phyloP scores from a whole-genome alignment of 2,113 vertebrate species.

The Petaurus breviceps region DNA sequence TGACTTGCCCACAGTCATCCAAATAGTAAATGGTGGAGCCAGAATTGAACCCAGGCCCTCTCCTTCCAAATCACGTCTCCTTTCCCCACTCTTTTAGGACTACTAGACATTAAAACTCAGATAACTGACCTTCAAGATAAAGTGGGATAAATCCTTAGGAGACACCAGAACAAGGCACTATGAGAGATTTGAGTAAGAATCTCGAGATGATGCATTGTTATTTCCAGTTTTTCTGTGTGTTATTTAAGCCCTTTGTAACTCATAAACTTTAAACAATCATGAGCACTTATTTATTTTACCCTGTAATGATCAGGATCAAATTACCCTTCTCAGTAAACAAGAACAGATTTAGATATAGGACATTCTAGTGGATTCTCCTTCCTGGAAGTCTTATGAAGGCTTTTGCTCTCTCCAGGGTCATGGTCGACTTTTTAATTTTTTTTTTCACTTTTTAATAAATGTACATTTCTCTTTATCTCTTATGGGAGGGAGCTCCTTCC shows the following conservation, averaged over 20 bases:
- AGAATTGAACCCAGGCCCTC: background rate
- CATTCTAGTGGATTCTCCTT: background rate
- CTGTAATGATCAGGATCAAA: background rate
- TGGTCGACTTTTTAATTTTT: background rate
- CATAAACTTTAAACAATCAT: background rate
- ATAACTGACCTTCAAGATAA: background rate
- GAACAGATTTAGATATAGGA: background rate
- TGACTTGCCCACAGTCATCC: background rate
- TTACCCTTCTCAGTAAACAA: background rate
- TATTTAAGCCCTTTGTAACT: background rate
- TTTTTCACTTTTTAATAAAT: slow-evolving; percentile 54
- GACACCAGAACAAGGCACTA: background rate
- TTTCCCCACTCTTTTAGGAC: background rate
- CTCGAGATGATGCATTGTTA: background rate
- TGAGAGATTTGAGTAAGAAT: background rate
- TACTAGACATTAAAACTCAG: background rate
- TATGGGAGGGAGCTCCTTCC: slow-evolving; percentile 65
- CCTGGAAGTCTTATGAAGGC: background rate
- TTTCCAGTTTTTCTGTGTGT: background rate
- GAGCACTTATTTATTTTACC: background rate
- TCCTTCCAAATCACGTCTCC: background rate
- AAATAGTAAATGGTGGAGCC: background rate
- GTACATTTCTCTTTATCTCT: slow-evolving; percentile 67
- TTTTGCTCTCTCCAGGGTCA: background rate
- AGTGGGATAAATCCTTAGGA: background rate